These are phyloP conservation scores for Flexamia atlantica DNA, from an alignment of 2,888 invertebrate genomes.

Conservation along the genomic window DNA sequence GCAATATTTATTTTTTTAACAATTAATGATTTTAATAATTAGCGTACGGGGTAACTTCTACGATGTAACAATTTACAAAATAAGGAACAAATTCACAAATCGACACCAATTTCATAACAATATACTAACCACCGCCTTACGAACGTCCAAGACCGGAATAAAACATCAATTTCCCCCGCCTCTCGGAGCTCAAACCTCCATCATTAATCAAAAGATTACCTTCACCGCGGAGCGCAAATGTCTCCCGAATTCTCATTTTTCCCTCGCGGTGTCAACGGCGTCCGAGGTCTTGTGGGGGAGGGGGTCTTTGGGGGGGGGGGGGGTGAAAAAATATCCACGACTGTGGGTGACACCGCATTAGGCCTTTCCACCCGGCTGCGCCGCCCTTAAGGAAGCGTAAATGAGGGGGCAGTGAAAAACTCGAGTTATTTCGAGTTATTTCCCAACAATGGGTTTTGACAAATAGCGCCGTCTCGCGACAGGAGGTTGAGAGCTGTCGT, in stretches of 20 bases:
- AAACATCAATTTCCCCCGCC: background rate
- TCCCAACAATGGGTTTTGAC: constrained; percentile 34
- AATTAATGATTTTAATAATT: too few relatives aligned
- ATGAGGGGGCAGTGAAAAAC: constrained; percentile 57
- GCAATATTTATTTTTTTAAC: too few relatives aligned
- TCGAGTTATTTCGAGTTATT: constrained; percentile 40
- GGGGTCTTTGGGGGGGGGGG: constrained; percentile 6
- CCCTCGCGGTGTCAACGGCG: constrained; percentile 42
- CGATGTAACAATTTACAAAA: too few relatives aligned
- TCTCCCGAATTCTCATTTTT: constrained; percentile 48
- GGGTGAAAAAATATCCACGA: constrained; percentile 37
- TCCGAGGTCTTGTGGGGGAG: constrained; percentile 31
- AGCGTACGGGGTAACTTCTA: too few relatives aligned
- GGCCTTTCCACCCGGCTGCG: constrained; percentile 42
- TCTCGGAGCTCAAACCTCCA: constrained; percentile 6
- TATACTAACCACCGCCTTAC: too few relatives aligned
- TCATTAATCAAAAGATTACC: constrained; percentile 41
- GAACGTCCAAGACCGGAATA: background rate
- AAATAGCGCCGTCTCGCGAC: constrained; percentile 13
- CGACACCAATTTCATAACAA: too few relatives aligned
- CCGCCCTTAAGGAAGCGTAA: constrained; percentile 58
- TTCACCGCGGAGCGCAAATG: constrained; percentile 25
- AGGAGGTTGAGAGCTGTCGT: constrained; percentile 11
- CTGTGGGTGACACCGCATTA: constrained; percentile 52
- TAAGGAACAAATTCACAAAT: too few relatives aligned